Conservation (phyloP, 1,140 invertebrate species). For the Drosophila saltans region DNA sequence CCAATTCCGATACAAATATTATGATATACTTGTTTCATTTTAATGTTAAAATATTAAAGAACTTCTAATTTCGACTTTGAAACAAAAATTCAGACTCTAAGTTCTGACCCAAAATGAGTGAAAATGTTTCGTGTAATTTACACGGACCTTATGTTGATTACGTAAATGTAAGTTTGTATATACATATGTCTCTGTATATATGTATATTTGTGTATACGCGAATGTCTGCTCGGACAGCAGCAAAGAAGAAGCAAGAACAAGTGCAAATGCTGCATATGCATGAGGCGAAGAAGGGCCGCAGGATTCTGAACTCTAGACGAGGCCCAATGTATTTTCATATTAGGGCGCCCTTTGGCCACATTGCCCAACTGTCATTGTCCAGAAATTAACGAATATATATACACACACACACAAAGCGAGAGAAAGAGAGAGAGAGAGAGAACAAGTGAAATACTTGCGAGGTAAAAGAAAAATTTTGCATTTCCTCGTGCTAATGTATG, state of each 20-base stretch:
- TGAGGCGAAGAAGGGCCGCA: slow-evolving; percentile 39
- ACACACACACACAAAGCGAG: slow-evolving; percentile 37
- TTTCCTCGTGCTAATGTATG: slow-evolving; percentile 81
- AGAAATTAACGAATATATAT: slow-evolving; percentile 82
- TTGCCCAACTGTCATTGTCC: slow-evolving; percentile 81
- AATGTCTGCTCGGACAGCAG: slow-evolving; percentile 32
- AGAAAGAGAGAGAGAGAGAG: slow-evolving; percentile 15
- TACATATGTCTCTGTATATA: slow-evolving; percentile 25
- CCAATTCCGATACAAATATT: background rate
- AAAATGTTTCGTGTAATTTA: slow-evolving; percentile 66
- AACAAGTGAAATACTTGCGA: slow-evolving; percentile 30
- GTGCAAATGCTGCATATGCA: slow-evolving; percentile 62
- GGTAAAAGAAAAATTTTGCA: slow-evolving; percentile 71
- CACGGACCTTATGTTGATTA: slow-evolving; percentile 55
- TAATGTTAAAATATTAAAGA: background rate
- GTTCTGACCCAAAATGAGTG: slow-evolving; percentile 39
- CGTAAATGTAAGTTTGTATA: slow-evolving; percentile 31
- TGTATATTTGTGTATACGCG: slow-evolving; percentile 9
- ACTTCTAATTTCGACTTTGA: background rate
- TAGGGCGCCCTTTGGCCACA: slow-evolving; percentile 48
- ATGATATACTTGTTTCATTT: background rate
- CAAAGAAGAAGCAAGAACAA: slow-evolving; percentile 32
- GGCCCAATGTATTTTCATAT: slow-evolving; percentile 71
- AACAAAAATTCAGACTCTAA: slow-evolving; percentile 24
- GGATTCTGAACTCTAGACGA: slow-evolving; percentile 22